Evolutionary conservation across 1,140 invertebrate genomes (phyloP).

Genomic region (Pogonomyrmex barbatus): DNA sequence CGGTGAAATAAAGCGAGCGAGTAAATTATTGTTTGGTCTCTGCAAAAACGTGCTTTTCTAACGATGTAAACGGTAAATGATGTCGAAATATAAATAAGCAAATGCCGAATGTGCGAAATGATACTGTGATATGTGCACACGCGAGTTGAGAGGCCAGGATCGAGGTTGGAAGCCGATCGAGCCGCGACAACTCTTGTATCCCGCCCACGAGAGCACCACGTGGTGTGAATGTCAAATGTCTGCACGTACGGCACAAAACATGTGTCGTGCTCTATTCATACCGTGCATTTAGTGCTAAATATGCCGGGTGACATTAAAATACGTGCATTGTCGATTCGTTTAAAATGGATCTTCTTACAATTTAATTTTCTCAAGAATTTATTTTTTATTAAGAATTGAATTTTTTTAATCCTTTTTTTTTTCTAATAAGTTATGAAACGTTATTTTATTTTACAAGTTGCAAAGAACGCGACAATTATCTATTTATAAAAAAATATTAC

Average conservation of each 20-base stretch:
- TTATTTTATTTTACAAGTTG: too few species aligned
- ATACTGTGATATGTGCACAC: not conserved
- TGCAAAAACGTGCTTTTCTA: not conserved
- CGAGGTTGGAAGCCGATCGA: constrained; percentile 37
- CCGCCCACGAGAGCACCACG: constrained; percentile 48
- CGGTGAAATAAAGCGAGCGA: not conserved
- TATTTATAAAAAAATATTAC: not conserved
- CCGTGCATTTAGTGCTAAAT: constrained; percentile 39
- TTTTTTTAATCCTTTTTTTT: too few species aligned
- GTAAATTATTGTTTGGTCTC: too few species aligned
- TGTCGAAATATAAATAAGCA: not conserved
- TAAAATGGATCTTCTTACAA: not conserved
- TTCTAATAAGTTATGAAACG: too few species aligned
- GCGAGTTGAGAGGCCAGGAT: not conserved
- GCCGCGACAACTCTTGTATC: constrained; percentile 37
- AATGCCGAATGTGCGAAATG: not conserved
- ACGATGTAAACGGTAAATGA: not conserved
- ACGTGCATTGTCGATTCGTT: not conserved
- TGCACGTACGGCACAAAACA: constrained; percentile 38
- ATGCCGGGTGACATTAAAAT: not conserved
- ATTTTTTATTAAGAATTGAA: not conserved
- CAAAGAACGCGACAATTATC: not conserved
- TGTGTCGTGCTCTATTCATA: constrained; percentile 52
- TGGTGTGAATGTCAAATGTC: constrained; percentile 54
- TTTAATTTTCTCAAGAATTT: not conserved